Conservation (phyloP, 2,888 invertebrate genomes). For the Stenodema calcarata region DNA sequence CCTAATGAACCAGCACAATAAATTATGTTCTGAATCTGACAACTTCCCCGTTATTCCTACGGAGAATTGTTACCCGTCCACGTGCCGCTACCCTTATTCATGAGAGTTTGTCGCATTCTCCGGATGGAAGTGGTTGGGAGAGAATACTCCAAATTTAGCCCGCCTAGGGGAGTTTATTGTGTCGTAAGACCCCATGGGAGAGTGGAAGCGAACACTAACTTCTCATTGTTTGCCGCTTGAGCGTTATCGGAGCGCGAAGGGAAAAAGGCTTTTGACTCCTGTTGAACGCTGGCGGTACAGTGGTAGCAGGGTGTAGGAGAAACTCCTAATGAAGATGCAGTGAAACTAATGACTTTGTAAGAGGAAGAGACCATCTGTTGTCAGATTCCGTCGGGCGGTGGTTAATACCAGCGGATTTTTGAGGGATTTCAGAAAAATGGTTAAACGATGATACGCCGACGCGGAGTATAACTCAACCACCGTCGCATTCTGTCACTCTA, state of each 20-base stretch:
- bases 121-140: neutral
- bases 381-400: neutral
- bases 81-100: neutral
- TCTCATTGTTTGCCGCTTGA: conserved; percentile 8
- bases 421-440: neutral
- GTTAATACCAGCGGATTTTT: neutral
- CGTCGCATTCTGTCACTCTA: neutral
- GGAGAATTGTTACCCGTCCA: neutral
- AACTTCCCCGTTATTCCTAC: neutral
- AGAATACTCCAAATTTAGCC: neutral
- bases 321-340: neutral
- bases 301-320: neutral
- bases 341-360: neutral
- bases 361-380: neutral
- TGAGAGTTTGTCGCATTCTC: neutral
- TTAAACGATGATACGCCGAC: neutral
- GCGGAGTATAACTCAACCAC: neutral
- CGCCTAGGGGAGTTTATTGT: neutral
- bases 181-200: neutral
- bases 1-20: neutral
- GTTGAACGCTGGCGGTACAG: neutral
- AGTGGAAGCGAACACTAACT: neutral
- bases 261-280: neutral
- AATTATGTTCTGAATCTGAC: neutral
- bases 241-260: neutral